Evolutionary conservation across 2,113 vertebrate species (phyloP).

Genomic region (Varanus komodoensis): DNA sequence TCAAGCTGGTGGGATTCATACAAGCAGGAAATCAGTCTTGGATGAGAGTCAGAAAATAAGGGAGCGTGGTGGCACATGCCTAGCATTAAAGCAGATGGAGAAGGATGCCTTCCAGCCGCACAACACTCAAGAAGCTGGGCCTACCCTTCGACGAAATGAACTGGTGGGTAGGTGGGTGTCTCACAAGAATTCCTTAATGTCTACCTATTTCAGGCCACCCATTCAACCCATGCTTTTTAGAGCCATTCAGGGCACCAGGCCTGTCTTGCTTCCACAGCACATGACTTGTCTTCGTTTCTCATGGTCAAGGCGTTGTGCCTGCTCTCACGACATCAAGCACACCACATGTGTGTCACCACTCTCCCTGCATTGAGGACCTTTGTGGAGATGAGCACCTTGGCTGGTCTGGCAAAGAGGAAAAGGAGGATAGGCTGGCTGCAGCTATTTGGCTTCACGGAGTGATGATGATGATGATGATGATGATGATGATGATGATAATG

Average conservation of each 20-base stretch:
- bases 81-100: neutral
- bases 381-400: neutral
- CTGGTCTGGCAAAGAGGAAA: neutral
- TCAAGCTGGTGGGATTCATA: conserved; percentile 76
- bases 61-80: neutral
- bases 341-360: neutral
- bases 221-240: neutral
- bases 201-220: conserved; percentile 38
- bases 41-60: conserved; percentile 56
- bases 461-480: too few species aligned
- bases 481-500: too few species aligned
- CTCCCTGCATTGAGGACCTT: neutral
- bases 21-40: conserved; percentile 73
- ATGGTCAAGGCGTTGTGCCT: neutral
- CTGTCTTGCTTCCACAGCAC: neutral
- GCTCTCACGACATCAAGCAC: neutral
- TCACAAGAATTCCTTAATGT: conserved; percentile 1
- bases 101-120: neutral
- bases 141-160: neutral
- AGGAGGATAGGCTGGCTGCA: neutral
- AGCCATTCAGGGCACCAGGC: rapidly evolving
- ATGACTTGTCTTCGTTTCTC: neutral
- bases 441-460: neutral
- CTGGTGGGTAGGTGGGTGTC: conserved; percentile 11
- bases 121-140: neutral